Base-by-base conservation (phyloP, 1,140 invertebrate genomes). In the Bombyx mori region DNA sequence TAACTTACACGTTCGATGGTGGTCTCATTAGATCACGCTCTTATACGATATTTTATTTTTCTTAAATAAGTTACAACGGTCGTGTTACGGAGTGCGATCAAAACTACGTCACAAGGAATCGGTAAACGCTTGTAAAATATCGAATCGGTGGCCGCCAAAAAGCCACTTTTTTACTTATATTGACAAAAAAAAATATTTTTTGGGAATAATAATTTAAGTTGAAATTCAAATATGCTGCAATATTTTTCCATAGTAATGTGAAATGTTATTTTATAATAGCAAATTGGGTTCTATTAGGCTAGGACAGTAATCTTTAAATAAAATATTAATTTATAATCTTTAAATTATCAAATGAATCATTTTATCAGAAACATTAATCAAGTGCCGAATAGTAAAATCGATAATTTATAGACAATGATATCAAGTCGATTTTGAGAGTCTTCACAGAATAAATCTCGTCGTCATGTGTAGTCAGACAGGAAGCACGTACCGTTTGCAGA, bases 381-480 rank as follows among this genome's bases (percentile, higher is more conserved):
- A 63, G 44, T 45, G 22, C 50, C 46, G 60, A 66, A 65, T 65
- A 61, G 56, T 49, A 54, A 61, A 72, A 50, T 56, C 62, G 60
- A 66, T 76, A 77, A 75, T 75, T 73, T 75, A 70, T 75, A 73
- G 68, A 69, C 68, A 72, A 77, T 68, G 64, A 72, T 35, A 69
- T n/a, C 53, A 74, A 77, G 71, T 69, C 72, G 68, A 69, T 68
- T 68, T 59, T 61, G 72, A 72, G 61, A 63, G 68, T 73, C 70
- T 84, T 83, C 73, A 84, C 73, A 73, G 67, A 73, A 84, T 84
- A 84, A 84, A 84, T 84, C 77, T 84, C 71, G 79, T 35, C 26
- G 26, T 35, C 26, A 35, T 35, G 26, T 65, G 71, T 57, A 60
- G 57, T 62, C 60, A 66, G 60, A 62, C 63, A 59, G 59, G 64